Evolutionary conservation across 2,888 invertebrate species (phyloP).

Genomic region (Xylota segnis): DNA sequence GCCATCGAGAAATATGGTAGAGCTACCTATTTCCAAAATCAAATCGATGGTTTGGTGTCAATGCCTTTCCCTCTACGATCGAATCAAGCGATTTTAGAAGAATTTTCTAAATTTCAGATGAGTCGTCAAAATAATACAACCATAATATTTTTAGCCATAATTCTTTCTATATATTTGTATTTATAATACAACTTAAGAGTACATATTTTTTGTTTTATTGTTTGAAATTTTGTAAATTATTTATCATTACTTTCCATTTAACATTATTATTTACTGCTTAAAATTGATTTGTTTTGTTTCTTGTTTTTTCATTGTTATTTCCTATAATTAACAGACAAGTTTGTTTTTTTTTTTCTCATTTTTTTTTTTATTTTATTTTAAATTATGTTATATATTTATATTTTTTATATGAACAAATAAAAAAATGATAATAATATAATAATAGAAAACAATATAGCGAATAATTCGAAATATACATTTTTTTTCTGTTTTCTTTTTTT

Average conservation of each 20-base stretch:
- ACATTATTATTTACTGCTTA: conserved; percentile 71
- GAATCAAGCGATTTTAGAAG: too few species aligned
- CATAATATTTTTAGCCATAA: conserved; percentile 69
- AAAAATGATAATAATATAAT: conserved; percentile 61
- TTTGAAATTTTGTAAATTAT: conserved; percentile 74
- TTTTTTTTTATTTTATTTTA: conserved; percentile 34
- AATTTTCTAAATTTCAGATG: too few species aligned
- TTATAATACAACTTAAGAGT: conserved; percentile 76
- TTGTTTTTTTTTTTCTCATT: conserved; percentile 34
- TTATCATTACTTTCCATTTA: conserved; percentile 67
- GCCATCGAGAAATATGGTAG: too few species aligned
- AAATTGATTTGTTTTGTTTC: conserved; percentile 71
- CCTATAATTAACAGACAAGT: conserved; percentile 76
- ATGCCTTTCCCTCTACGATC: too few species aligned
- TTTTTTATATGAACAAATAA: conserved; percentile 67
- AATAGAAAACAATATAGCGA: conserved; percentile 75
- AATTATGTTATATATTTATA: conserved; percentile 65
- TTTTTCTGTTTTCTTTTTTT: conserved; percentile 37
- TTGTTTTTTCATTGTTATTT: conserved; percentile 56
- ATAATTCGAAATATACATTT: conserved; percentile 69
- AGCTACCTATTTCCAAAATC: too few species aligned
- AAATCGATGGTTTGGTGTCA: too few species aligned
- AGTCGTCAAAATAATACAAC: conserved; percentile 27
- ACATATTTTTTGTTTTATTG: conserved; percentile 66
- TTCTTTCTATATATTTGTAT: conserved; percentile 77